Evolutionary conservation across 2,113 vertebrate species (phyloP), one percentile per base, ranked within the genome.

Genomic region (Callopanchax toddi): DNA sequence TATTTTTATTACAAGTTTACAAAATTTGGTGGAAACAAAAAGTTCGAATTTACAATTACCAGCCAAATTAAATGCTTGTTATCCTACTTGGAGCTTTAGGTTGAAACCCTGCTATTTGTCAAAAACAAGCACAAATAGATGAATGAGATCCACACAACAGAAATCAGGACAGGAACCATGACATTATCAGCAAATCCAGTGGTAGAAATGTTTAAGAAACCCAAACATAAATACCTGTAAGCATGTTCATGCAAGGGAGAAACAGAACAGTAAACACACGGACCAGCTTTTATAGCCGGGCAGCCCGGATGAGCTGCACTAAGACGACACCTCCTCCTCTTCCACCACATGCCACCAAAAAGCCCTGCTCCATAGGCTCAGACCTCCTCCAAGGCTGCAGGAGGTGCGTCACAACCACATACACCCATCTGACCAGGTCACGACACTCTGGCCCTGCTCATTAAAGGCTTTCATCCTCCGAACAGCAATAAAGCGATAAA

Each of bases 401-500:
- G 20, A 37, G 18, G 44, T 15, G 10, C 44, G 26, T 46, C 43
- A 20, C 42, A 20, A 20, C 29, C 29, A 20, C 3, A 29, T 56
- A 26, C 46, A 43, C 61, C 6, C 37, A 11, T 44, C 25, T 67
- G 70, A 74, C 75, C 67, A 26, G 75, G 58, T 50, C 64, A 29
- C 45, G 57, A 46, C 60, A 22, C 56, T 69, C 53, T 56, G 71
- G 61, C 42, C 42, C 37, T 40, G 32, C 34, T 29, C 59, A 32
- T 64, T 67, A 55, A 37, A 12, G 20, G 5, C 36, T 55, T 58
- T 48, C 60, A 32, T 53, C 59, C 36, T 66, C 20, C 6, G 42
- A 46, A 29, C 57, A 43, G 78, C 69, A 58, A 66, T 8, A 56
- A 5, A 37, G 39, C 58, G 73, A 83, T 79, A 73, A 78, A 73